A percentile compares a stretch with the other conserved stretches of the same genome.
phyloP scores from a whole-genome alignment of 1,140 invertebrate genomes.

The Ostrea edulis region DNA sequence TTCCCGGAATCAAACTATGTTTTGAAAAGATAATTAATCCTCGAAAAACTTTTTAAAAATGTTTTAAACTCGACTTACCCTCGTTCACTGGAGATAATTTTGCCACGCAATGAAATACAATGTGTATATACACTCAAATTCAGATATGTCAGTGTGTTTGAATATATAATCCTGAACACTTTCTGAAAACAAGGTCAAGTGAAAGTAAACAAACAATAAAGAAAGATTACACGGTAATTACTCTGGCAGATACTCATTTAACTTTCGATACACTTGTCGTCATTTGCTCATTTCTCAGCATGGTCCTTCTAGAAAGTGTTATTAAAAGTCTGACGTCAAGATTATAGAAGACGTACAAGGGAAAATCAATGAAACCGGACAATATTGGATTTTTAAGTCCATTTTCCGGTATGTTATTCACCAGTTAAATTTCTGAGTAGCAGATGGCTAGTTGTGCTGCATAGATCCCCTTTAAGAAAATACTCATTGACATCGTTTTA shows the following conservation, averaged over 20 bases:
- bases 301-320: not conserved
- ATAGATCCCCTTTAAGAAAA: not conserved
- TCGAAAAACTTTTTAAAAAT: too few relatives aligned
- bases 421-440: slow-evolving; percentile 17
- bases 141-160: not conserved
- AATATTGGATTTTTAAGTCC: slow-evolving; percentile 13
- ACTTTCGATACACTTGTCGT: not conserved
- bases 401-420: not conserved
- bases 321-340: slow-evolving; percentile 10
- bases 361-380: slow-evolving; percentile 27
- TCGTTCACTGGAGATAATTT: too few relatives aligned
- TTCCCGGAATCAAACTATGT: too few relatives aligned
- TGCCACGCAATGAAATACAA: too few relatives aligned
- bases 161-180: not conserved
- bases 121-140: not conserved
- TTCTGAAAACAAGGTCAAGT: not conserved
- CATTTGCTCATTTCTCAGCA: not conserved
- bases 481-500: not conserved
- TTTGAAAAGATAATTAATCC: too few relatives aligned
- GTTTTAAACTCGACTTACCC: too few relatives aligned
- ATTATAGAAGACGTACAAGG: not conserved
- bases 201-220: slow-evolving; percentile 33
- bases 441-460: not conserved
- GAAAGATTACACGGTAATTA: not conserved
- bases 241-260: not conserved